Evolutionary conservation across 2,888 invertebrate genomes (phyloP).

Genomic region (Bhutanitis thaidina): DNA sequence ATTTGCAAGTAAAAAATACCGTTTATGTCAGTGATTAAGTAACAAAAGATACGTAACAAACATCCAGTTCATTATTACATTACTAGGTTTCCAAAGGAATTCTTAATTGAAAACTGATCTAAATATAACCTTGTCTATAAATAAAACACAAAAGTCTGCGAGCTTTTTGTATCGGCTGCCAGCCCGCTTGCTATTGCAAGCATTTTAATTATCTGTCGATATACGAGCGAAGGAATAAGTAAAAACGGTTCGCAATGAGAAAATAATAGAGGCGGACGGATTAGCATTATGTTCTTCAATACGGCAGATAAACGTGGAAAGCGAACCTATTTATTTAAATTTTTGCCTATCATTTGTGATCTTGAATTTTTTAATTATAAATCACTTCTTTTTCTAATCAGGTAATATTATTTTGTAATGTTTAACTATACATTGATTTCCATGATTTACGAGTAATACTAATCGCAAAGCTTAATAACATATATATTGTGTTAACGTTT

Average conservation of each 20-base stretch:
- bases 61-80: neutral
- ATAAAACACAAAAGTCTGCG: constrained; percentile 23
- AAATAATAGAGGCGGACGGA: constrained; percentile 50
- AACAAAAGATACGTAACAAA: neutral
- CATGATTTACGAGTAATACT: no score
- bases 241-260: constrained; percentile 52
- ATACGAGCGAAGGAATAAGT: constrained; percentile 44
- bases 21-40: neutral
- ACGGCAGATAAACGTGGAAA: constrained; percentile 26
- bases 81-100: constrained; percentile 9
- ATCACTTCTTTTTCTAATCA: no score
- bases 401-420: no score
- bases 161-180: constrained; percentile 21
- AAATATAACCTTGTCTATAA: constrained; percentile 18
- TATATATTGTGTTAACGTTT: no score
- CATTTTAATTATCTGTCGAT: constrained; percentile 63
- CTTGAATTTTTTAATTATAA: no score
- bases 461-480: no score
- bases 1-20: no score
- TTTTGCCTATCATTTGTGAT: no score
- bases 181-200: constrained; percentile 38
- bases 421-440: no score
- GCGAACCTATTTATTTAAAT: constrained; percentile 8
- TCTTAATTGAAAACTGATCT: constrained; percentile 25
- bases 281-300: constrained; percentile 41